A percentile compares a stretch with the other conserved stretches of the same genome.
These are phyloP conservation scores for Sebastes fasciatus DNA, from an alignment of 2,113 vertebrate genomes.

Conservation along the genomic window DNA sequence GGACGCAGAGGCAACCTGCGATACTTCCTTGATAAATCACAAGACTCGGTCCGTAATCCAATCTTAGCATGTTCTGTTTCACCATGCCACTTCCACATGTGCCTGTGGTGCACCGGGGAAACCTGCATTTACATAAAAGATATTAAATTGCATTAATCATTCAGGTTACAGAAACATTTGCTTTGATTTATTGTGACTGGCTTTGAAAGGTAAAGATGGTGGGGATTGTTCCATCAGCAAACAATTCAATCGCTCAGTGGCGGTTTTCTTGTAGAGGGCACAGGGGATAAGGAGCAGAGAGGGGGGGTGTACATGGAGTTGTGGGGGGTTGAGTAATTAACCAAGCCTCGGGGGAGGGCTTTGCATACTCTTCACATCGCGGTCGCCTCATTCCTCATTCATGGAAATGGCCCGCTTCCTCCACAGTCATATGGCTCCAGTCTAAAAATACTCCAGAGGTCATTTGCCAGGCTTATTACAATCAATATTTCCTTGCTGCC, in stretches of 20 bases:
- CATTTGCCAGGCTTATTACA: conserved; percentile 79
- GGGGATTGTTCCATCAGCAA: conserved; percentile 67
- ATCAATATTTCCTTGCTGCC: conserved; percentile 76
- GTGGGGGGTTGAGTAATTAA: conserved; percentile 74
- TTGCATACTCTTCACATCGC: conserved; percentile 62
- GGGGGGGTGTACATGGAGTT: conserved; percentile 2
- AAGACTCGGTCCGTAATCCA: conserved; percentile 6
- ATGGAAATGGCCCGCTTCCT: conserved; percentile 75
- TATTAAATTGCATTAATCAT: conserved; percentile 69
- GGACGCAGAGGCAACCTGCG: conserved; percentile 1
- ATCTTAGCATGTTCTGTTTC: neutral
- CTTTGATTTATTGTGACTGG: conserved; percentile 72
- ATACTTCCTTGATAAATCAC: conserved; percentile 32
- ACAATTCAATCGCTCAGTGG: conserved; percentile 73
- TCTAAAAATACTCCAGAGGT: conserved; percentile 85
- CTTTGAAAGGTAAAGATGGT: conserved; percentile 71
- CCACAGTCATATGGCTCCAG: conserved; percentile 62
- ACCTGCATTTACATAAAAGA: conserved; percentile 49
- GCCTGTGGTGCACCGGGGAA: neutral
- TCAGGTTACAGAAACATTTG: conserved; percentile 53
- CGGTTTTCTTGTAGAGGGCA: conserved; percentile 59
- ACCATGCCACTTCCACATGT: conserved; percentile 11
- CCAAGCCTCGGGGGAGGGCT: conserved; percentile 59
- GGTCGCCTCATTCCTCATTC: conserved; percentile 78
- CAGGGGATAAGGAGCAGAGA: conserved; percentile 34